Evolutionary conservation across 2,797 vertebrate genomes (phyloP).

Genomic region (Aeoliscus strigatus): DNA sequence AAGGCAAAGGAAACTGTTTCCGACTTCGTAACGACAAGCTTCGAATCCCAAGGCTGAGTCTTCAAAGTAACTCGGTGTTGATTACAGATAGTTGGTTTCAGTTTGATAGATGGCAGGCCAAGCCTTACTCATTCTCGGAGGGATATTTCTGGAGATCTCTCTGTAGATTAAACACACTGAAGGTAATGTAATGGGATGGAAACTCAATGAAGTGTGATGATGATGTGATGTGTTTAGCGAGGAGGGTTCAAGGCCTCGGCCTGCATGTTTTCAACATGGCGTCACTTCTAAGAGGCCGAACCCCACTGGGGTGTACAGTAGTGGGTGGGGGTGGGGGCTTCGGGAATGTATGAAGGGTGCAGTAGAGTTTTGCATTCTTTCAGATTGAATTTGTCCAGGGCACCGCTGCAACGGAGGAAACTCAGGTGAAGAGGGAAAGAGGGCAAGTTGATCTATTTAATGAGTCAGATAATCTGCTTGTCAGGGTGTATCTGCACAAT

Average conservation of each 20-base stretch:
- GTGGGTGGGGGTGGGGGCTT: conserved; percentile 4
- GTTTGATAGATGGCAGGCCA: conserved; percentile 18
- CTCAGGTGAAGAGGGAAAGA: no score
- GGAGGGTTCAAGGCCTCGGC: conserved; percentile 41
- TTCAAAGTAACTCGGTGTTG: conserved; percentile 19
- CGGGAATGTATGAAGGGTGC: no score
- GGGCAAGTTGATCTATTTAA: no score
- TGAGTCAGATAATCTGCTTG: no score
- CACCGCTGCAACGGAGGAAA: no score
- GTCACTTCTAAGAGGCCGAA: conserved; percentile 47
- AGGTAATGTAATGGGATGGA: conserved; percentile 40
- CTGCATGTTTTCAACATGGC: conserved; percentile 47
- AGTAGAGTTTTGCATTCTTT: conserved; percentile 3
- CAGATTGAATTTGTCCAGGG: conserved; percentile 12
- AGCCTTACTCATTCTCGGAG: conserved; percentile 4
- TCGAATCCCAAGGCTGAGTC: not conserved
- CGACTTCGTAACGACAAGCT: conserved; percentile 3
- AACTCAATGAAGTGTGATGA: conserved; percentile 52
- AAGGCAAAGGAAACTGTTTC: conserved; percentile 15
- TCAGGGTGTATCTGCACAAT: no score
- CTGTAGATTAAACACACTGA: conserved; percentile 32
- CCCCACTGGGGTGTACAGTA: conserved; percentile 23
- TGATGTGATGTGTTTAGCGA: conserved; percentile 53
- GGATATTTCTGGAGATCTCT: conserved; percentile 1
- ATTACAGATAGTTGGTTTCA: conserved; percentile 22